Evolutionary conservation across 2,888 invertebrate genomes (phyloP), one percentile per base, ranked within the genome.

Genomic region (Ophion costatus): DNA sequence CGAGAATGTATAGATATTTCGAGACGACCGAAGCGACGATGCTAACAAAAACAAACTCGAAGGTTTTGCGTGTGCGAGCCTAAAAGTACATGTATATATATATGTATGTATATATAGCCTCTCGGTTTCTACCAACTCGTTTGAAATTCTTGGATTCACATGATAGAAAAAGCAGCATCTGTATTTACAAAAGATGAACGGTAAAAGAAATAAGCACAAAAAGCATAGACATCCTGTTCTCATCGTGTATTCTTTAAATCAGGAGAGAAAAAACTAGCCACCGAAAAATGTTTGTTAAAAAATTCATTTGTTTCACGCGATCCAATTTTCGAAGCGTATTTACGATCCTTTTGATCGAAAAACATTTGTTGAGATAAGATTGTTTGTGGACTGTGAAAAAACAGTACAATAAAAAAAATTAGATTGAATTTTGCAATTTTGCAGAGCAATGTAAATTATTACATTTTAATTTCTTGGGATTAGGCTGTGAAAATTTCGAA

Each of bases 1-100:
- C 73, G 64, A 78, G 74, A 67, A 56, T 61, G 45, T 75, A 22
- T 29, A 67, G 70, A 83, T 76, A 80, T 64, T 64, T 45, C 42
- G 63, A 56, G 22, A 59, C 74, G 74, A 22, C 63, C 70, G 69
- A 33, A 61, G 24, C 33, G 69, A 84, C 81, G 76, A 61, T 63
- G 57, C 74, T 78, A 70, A 70, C 57, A 74, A 84, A 79, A 84
- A 84, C 84, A 84, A 84, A 84, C 84, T 78, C 75, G 75, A 81
- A 38, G 69, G 81, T 74, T 75, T 56, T 64, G 67, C 63, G 71
- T 81, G 69, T 64, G 38, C 56, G 51, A 64, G 45, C 20, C 22
- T 45, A 17, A 7, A 45, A 20, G 11, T 42, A 67, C 45, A 67
- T 42, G 20, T 24, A 45, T 11, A 14, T 24, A 45, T 45, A 14